Evolutionary conservation across 2,797 vertebrate species (phyloP).

Genomic region (Tenualosa ilisha): DNA sequence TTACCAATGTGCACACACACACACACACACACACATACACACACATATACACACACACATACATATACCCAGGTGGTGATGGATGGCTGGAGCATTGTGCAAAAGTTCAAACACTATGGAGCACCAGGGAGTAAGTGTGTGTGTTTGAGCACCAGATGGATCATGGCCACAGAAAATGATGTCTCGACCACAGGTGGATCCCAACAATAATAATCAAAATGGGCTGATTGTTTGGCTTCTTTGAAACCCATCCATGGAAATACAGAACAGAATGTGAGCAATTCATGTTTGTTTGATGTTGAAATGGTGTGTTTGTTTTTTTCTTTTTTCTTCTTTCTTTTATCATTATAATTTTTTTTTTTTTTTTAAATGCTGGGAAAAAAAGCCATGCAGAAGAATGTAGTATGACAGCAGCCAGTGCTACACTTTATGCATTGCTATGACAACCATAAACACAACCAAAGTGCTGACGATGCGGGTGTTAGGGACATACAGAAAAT

Average conservation of each 20-base stretch:
- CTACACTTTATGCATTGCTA: conserved; percentile 99
- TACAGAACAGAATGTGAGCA: conserved; percentile 94
- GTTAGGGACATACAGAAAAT: conserved; percentile 87
- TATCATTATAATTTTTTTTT: conserved; percentile 51
- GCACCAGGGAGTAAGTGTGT: conserved; percentile 27
- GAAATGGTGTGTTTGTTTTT: conserved; percentile 37
- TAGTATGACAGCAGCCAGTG: conserved; percentile 99
- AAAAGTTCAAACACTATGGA: conserved; percentile 40
- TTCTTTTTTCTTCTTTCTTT: conserved; percentile 43
- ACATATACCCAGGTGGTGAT: conserved; percentile 45
- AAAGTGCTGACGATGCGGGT: conserved; percentile 98
- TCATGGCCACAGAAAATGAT: background rate
- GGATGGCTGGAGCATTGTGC: conserved; percentile 34
- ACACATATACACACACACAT: conserved; percentile 10
- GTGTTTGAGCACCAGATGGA: conserved; percentile 30
- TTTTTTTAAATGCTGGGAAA: conserved; percentile 81
- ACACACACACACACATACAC: conserved; percentile 36
- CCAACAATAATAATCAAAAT: background rate
- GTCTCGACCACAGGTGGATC: background rate
- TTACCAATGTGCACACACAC: conserved; percentile 32
- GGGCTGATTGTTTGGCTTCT: background rate
- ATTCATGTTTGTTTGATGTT: conserved; percentile 78
- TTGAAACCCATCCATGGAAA: conserved; percentile 55
- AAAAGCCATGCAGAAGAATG: conserved; percentile 99
- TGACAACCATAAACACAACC: conserved; percentile 99